These are phyloP conservation scores for Cebus imitator DNA, from an alignment of 2,113 vertebrate species.

Conservation along the genomic window DNA sequence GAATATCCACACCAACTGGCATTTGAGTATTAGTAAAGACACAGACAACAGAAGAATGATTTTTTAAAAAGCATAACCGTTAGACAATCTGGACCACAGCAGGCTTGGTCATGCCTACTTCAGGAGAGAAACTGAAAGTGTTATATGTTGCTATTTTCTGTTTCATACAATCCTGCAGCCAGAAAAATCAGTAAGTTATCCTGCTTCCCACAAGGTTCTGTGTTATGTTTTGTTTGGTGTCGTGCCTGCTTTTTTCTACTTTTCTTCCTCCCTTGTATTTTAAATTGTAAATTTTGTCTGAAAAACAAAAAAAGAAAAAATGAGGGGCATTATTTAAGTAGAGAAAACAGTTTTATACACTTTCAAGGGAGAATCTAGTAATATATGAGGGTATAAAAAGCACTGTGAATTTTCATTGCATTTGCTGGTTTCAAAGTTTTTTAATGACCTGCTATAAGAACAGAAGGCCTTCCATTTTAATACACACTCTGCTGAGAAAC, in stretches of 20 bases:
- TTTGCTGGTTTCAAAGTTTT: background rate
- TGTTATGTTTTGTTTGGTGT: background rate
- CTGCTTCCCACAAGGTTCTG: background rate
- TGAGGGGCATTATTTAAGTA: background rate
- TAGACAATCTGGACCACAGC: background rate
- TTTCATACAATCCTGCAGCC: background rate
- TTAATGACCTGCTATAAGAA: conserved; percentile 58
- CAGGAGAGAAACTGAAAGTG: background rate
- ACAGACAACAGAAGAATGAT: background rate
- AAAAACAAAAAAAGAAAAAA: background rate
- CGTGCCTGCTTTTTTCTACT: background rate
- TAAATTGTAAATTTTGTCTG: background rate
- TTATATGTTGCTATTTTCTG: background rate
- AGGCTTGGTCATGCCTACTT: background rate
- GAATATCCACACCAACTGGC: background rate
- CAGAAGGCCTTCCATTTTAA: conserved; percentile 77
- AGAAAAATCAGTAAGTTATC: background rate
- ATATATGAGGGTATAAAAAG: background rate
- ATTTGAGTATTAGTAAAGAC: background rate
- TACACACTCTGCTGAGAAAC: conserved; percentile 74
- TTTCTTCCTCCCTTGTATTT: background rate
- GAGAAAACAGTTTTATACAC: background rate
- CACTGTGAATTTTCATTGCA: background rate
- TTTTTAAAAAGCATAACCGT: background rate
- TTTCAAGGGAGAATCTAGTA: background rate